Conservation (phyloP, 2,113 vertebrate species). For the Cephalophus harveyi region DNA sequence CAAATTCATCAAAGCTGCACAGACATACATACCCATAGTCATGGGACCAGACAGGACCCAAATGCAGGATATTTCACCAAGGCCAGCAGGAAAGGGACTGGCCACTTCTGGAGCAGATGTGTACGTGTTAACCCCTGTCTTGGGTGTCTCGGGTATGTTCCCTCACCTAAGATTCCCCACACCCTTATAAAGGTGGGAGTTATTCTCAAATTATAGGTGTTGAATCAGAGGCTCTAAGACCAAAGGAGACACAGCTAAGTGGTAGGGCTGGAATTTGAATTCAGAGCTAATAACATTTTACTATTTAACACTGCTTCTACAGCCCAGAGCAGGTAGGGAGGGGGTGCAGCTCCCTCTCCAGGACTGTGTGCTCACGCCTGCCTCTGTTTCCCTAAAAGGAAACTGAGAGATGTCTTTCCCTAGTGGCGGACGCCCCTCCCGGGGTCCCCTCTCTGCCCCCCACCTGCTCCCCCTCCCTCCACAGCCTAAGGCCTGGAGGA, state of each 20-base stretch:
- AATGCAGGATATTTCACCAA: neutral
- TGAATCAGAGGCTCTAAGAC: neutral
- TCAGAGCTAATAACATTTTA: neutral
- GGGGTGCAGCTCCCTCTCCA: neutral
- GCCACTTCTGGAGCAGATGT: neutral
- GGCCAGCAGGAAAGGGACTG: neutral
- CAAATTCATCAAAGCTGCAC: neutral
- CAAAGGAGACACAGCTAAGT: neutral
- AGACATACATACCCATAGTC: neutral
- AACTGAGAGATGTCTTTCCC: slow-evolving; percentile 31
- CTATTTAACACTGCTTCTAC: neutral
- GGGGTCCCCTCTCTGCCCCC: rapidly evolving
- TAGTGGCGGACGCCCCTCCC: neutral
- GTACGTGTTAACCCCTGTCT: neutral
- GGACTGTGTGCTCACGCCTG: neutral
- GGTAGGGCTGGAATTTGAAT: neutral
- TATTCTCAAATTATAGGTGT: neutral
- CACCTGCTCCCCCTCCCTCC: neutral
- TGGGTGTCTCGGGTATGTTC: neutral
- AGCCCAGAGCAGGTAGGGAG: neutral
- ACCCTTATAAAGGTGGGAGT: neutral
- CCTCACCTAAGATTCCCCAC: neutral
- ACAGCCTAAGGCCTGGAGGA: neutral
- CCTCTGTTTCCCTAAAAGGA: slow-evolving; percentile 44
- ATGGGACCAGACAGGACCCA: neutral